A percentile compares a stretch with the other conserved stretches of the same genome.
Conservation (phyloP, 2,888 invertebrate genomes). For the Campaea margaritaria region DNA sequence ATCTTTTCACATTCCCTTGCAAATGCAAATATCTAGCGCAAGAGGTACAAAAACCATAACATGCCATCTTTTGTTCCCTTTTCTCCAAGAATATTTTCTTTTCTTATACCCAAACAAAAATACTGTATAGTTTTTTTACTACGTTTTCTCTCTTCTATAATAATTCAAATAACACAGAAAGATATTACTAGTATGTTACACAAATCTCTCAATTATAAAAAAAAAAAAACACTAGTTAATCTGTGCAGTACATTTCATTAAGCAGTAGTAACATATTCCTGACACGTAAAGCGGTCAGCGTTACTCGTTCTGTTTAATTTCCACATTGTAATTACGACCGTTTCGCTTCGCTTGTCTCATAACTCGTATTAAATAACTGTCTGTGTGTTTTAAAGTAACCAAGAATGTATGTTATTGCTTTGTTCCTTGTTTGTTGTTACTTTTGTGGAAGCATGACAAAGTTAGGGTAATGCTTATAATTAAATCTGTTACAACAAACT, state of each 20-base stretch:
- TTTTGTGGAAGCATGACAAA: background rate
- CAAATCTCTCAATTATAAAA: too few relatives aligned
- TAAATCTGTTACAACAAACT: too few relatives aligned
- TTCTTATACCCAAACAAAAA: constrained; percentile 4
- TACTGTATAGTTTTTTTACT: background rate
- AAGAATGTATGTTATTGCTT: background rate
- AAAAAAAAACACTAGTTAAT: too few relatives aligned
- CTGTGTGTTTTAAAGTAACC: background rate
- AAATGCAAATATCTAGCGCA: constrained; percentile 18
- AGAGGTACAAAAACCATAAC: background rate
- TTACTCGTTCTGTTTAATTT: constrained; percentile 2
- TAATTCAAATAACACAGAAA: too few relatives aligned
- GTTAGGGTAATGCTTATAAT: background rate
- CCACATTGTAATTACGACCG: constrained; percentile 1
- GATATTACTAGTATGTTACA: too few relatives aligned
- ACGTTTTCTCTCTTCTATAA: too few relatives aligned
- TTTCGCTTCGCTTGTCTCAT: background rate
- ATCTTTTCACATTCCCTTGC: constrained; percentile 14
- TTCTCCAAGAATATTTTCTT: constrained; percentile 5
- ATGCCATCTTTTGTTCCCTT: constrained; percentile 6
- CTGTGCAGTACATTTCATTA: background rate
- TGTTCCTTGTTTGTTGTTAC: background rate
- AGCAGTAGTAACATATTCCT: background rate
- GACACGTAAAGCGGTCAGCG: background rate
- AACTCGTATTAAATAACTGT: constrained; percentile 1